A percentile compares a stretch with the other conserved stretches of the same genome.
phyloP scores from a whole-genome alignment of 2,113 vertebrate species.

The Bambusicola thoracicus region DNA sequence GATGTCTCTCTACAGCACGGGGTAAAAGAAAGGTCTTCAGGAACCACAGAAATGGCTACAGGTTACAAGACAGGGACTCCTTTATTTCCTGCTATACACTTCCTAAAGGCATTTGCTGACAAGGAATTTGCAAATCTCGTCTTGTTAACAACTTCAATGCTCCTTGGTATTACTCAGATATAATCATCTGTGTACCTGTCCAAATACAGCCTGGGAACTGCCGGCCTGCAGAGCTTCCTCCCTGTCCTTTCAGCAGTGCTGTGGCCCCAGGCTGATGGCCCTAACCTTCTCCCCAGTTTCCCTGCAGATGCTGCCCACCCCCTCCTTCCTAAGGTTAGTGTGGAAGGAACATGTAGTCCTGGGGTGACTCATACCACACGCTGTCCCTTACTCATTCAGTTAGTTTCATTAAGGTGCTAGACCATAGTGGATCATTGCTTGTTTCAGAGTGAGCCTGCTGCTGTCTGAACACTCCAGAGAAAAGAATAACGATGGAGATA shows the following conservation, averaged over 20 bases:
- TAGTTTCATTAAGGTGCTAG: neutral
- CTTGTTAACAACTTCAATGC: neutral
- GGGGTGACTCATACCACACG: conserved; percentile 21
- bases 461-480: neutral
- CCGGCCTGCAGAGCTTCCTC: neutral
- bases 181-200: conserved; percentile 8
- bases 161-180: neutral
- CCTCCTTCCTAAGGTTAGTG: conserved; percentile 21
- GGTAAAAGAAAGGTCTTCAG: conserved; percentile 28
- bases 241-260: neutral
- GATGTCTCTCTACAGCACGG: conserved; percentile 66
- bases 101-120: conserved; percentile 69
- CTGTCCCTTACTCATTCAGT: neutral
- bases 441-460: rapidly evolving
- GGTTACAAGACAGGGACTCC: conserved; percentile 16
- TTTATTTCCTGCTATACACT: conserved; percentile 42
- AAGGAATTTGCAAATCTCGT: conserved; percentile 66
- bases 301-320: conserved; percentile 23
- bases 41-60: conserved; percentile 59
- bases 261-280: neutral
- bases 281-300: conserved; percentile 47
- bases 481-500: neutral
- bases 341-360: conserved; percentile 29
- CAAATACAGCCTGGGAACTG: neutral
- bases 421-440: neutral